Evolutionary conservation across 2,113 vertebrate species (phyloP).

Genomic region (Lampris incognitus): DNA sequence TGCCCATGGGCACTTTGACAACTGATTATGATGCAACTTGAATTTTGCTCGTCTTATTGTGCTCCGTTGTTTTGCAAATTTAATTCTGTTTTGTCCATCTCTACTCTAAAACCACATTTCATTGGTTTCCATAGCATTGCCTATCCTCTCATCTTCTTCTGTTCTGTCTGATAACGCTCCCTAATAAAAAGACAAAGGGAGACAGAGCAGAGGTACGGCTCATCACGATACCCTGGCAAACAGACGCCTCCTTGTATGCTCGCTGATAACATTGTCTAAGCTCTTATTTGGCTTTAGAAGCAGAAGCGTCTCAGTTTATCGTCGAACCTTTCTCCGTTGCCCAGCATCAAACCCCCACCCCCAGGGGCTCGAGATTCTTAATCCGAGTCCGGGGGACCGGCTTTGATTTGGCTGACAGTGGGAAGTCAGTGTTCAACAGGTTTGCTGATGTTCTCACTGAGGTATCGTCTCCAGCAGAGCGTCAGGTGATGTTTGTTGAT

Average conservation of each 20-base stretch:
- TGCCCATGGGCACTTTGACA: too few species aligned
- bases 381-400: slow-evolving; percentile 52
- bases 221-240: background rate
- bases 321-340: slow-evolving; percentile 13
- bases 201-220: background rate
- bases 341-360: slow-evolving; percentile 34
- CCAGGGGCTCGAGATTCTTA: slow-evolving; percentile 38
- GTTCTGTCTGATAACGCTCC: slow-evolving; percentile 54
- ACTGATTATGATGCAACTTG: too few species aligned
- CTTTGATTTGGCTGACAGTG: slow-evolving; percentile 69
- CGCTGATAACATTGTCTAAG: slow-evolving; percentile 9
- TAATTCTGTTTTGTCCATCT: slow-evolving; percentile 24
- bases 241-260: background rate
- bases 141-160: background rate
- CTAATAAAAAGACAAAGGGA: background rate
- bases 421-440: slow-evolving; percentile 38
- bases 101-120: slow-evolving; percentile 15
- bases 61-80: background rate
- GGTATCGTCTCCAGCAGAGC: slow-evolving; percentile 59
- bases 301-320: background rate
- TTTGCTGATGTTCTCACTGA: slow-evolving; percentile 59
- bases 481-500: slow-evolving; percentile 67
- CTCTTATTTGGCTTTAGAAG: background rate
- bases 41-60: background rate
- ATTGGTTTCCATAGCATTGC: slow-evolving; percentile 45